Conservation (phyloP, 2,888 invertebrate species). For the Sthenelais limicola region DNA sequence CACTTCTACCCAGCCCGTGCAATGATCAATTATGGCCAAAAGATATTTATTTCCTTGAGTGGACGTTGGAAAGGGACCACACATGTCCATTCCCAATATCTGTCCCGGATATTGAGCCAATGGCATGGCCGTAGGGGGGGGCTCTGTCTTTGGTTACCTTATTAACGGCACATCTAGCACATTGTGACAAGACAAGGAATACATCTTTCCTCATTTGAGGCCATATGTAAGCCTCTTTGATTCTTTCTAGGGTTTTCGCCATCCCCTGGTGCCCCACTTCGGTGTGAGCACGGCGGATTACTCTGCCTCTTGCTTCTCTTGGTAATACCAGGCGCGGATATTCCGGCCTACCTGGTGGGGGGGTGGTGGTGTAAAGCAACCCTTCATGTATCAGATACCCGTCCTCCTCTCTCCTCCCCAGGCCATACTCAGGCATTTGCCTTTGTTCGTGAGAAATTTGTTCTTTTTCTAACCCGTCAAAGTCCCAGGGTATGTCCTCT, state of each 20-base stretch:
- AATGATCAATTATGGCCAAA: constrained; percentile 25
- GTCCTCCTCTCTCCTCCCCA: not conserved
- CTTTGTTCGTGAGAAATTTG: no score
- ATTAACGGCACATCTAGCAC: constrained; percentile 10
- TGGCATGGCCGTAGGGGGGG: constrained; percentile 5
- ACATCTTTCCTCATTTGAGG: constrained; percentile 14
- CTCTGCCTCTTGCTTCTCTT: not conserved
- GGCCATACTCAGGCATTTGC: not conserved
- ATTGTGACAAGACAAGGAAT: not conserved
- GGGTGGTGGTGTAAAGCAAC: constrained; percentile 22
- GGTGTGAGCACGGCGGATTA: constrained; percentile 4
- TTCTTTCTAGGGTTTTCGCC: constrained; percentile 10
- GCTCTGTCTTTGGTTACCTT: not conserved
- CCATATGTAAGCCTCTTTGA: constrained; percentile 31
- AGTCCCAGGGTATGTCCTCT: not conserved
- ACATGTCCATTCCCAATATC: constrained; percentile 31
- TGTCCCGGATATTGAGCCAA: constrained; percentile 5
- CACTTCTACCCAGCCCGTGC: constrained; percentile 35
- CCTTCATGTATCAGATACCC: constrained; percentile 15
- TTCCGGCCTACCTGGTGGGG: not conserved
- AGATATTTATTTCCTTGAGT: constrained; percentile 16
- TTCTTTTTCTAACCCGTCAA: not conserved
- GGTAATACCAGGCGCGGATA: constrained; percentile 38
- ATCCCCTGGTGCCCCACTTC: constrained; percentile 31
- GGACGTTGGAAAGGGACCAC: constrained; percentile 18